Conservation (phyloP, 2,797 vertebrate genomes). For the Sebastes paucispinis region DNA sequence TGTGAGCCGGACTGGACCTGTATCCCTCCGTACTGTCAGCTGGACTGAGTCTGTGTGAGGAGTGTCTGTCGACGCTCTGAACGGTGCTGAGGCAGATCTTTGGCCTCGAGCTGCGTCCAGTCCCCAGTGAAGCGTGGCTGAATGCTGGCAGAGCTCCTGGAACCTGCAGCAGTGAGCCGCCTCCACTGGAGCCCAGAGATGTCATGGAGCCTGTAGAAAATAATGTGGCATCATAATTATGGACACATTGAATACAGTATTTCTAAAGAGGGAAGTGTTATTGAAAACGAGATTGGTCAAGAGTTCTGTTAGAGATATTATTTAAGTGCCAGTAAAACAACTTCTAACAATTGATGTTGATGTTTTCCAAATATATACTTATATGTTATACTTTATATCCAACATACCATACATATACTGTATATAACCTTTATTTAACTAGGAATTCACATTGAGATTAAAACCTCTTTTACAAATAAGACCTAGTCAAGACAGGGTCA, state of each 20-base stretch:
- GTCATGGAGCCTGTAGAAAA: conserved; percentile 73
- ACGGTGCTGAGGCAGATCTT: conserved; percentile 66
- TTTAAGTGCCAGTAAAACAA: not conserved
- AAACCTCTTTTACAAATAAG: too few relatives aligned
- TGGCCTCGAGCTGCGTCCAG: conserved; percentile 64
- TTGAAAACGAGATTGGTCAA: not conserved
- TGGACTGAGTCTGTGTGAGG: conserved; percentile 52
- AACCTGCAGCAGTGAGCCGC: conserved; percentile 80
- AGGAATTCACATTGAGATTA: too few relatives aligned
- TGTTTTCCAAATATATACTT: not conserved
- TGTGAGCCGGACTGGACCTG: conserved; percentile 49
- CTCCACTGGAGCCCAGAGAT: conserved; percentile 82
- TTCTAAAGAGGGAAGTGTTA: not conserved
- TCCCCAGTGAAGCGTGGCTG: conserved; percentile 72
- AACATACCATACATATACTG: too few relatives aligned
- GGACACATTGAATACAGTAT: not conserved
- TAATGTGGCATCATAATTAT: not conserved
- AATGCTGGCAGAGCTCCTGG: conserved; percentile 74
- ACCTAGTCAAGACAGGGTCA: too few relatives aligned
- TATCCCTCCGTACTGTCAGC: conserved; percentile 56
- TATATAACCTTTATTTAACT: too few relatives aligned
- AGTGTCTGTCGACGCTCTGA: conserved; percentile 51
- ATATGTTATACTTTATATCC: not conserved
- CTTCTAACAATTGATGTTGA: not conserved
- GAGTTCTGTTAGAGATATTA: not conserved